phyloP scores from a whole-genome alignment of 2,888 invertebrate genomes.

The Corythucha ciliata region DNA sequence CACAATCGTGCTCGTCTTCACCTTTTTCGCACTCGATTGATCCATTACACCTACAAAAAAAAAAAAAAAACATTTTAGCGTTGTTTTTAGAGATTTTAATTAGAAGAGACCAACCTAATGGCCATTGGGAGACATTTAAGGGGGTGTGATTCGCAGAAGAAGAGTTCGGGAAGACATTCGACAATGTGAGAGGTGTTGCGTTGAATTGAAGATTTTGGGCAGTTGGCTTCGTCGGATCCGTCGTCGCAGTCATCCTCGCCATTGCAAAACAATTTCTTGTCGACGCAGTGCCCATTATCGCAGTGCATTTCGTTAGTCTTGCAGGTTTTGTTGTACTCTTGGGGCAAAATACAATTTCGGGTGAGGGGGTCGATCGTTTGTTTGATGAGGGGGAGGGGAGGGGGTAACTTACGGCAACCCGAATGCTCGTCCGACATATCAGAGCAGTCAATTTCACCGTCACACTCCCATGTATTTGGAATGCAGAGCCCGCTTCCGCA shows the following conservation, averaged over 20 bases:
- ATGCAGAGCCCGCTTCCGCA: constrained; percentile 42
- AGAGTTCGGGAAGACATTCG: constrained; percentile 5
- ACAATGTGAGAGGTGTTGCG: neutral
- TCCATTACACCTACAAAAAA: constrained; percentile 50
- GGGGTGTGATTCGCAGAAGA: constrained; percentile 23
- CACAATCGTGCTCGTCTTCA: constrained; percentile 60
- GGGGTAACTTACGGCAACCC: constrained; percentile 21
- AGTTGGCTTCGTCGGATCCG: constrained; percentile 40
- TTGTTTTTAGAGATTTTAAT: too few species aligned
- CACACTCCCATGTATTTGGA: constrained; percentile 43
- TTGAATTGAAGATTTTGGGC: too few species aligned
- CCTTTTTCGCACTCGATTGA: constrained; percentile 59
- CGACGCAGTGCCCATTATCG: constrained; percentile 50
- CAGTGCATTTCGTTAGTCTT: constrained; percentile 37
- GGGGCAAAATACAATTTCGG: neutral
- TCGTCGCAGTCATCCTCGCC: constrained; percentile 40
- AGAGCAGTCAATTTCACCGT: constrained; percentile 40
- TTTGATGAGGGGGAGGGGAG: neutral
- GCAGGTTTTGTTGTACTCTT: neutral
- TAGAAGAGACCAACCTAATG: too few species aligned
- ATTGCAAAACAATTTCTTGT: constrained; percentile 41
- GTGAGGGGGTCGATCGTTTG: too few species aligned
- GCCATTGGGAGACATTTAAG: constrained; percentile 37
- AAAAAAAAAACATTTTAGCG: constrained; percentile 1
- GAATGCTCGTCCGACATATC: constrained; percentile 43